phyloP scores from a whole-genome alignment of 2,888 invertebrate genomes.

The Spilosoma lubricipeda region DNA sequence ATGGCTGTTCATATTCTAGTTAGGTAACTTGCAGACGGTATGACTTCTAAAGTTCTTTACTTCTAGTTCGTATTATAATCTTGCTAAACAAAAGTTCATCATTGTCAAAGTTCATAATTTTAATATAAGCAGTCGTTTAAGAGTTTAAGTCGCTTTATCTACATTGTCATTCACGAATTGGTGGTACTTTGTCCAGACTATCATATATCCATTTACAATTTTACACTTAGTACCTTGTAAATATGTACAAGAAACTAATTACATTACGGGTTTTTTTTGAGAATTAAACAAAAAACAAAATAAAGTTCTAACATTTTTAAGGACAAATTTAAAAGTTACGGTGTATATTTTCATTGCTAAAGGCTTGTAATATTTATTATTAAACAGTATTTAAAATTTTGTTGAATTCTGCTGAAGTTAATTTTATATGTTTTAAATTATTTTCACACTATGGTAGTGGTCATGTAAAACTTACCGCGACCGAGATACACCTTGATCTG shows the following conservation, averaged over 20 bases:
- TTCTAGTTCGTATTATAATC: slow-evolving; percentile 27
- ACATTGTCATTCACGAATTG: slow-evolving; percentile 10
- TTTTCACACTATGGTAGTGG: slow-evolving; percentile 32
- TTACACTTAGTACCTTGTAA: neutral
- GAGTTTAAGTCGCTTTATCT: slow-evolving; percentile 10
- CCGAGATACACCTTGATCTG: slow-evolving; percentile 60
- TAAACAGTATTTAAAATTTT: neutral
- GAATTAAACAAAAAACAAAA: neutral
- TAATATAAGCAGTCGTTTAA: slow-evolving; percentile 5
- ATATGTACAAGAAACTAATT: neutral
- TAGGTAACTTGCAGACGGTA: neutral
- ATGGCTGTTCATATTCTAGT: neutral
- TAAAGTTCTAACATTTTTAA: neutral
- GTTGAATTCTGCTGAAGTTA: neutral
- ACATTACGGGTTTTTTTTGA: neutral
- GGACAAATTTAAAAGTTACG: neutral
- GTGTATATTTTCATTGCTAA: neutral
- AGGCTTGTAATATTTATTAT: neutral
- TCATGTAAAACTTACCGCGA: slow-evolving; percentile 48
- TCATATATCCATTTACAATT: neutral
- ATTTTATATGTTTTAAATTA: neutral
- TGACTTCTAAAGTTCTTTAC: slow-evolving; percentile 35
- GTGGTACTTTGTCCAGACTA: neutral
- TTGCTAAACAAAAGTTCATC: slow-evolving; percentile 44
- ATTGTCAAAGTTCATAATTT: slow-evolving; percentile 27